These are phyloP conservation scores for Balaeniceps rex DNA, from an alignment of 2,113 vertebrate genomes.

Conservation along the genomic window DNA sequence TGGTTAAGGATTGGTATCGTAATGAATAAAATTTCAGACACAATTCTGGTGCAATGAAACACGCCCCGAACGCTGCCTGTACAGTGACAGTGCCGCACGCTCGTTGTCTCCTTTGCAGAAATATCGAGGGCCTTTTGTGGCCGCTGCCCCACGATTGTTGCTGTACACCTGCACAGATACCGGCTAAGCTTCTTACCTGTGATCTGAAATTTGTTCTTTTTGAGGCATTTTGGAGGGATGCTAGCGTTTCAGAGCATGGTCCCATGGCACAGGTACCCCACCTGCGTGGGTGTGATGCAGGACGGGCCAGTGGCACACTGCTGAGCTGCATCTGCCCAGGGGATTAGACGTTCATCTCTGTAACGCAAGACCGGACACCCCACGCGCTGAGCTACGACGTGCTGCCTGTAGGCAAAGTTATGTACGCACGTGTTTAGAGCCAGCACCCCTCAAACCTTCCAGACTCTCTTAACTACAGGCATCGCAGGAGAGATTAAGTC, in stretches of 20 bases:
- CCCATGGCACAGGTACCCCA: background rate
- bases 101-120: background rate
- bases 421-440: background rate
- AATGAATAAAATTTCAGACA: background rate
- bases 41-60: background rate
- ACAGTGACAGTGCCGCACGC: too few species aligned
- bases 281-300: rapidly evolving
- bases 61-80: background rate
- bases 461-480: background rate
- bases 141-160: too few species aligned
- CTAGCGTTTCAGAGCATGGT: rapidly evolving
- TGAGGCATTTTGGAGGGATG: background rate
- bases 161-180: background rate
- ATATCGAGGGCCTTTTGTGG: background rate
- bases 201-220: background rate
- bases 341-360: rapidly evolving
- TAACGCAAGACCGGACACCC: too few species aligned
- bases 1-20: background rate
- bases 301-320: background rate
- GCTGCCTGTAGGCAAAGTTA: background rate
- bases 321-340: background rate
- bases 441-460: too few species aligned
- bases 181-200: background rate
- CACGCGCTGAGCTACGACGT: rapidly evolving
- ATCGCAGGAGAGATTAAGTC: background rate